phyloP scores from a whole-genome alignment of 2,797 vertebrate species.

The Salmo trutta region DNA sequence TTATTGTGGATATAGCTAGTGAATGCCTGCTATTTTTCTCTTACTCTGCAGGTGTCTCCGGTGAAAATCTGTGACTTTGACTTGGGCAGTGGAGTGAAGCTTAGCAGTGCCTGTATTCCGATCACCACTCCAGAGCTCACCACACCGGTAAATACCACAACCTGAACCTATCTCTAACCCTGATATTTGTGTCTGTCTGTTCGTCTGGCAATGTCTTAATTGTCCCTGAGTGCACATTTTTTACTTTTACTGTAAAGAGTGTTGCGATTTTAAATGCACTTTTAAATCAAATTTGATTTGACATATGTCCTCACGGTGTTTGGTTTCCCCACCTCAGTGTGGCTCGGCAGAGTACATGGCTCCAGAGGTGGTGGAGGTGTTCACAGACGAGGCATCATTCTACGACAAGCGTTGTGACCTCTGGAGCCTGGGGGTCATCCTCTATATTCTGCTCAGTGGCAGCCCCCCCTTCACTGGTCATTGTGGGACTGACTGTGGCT shows the following conservation, averaged over 20 bases:
- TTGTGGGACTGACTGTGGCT: constrained; percentile 93
- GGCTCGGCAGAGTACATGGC: constrained; percentile 98
- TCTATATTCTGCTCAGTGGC: constrained; percentile 95
- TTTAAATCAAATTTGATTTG: no score
- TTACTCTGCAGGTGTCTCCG: constrained; percentile 82
- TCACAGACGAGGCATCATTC: constrained; percentile 96
- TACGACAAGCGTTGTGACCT: constrained; percentile 98
- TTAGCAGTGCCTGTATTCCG: constrained; percentile 92
- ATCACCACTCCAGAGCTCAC: constrained; percentile 97
- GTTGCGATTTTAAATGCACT: no score
- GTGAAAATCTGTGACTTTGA: constrained; percentile 99
- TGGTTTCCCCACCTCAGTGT: constrained; percentile 73
- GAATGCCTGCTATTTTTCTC: background rate
- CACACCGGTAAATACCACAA: constrained; percentile 81
- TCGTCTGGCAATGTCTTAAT: background rate
- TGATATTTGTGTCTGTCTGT: background rate
- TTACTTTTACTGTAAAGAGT: no score
- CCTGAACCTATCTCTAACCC: background rate
- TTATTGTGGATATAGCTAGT: background rate
- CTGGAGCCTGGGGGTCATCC: constrained; percentile 96
- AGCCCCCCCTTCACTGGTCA: constrained; percentile 95
- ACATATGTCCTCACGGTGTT: background rate
- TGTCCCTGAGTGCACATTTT: no score
- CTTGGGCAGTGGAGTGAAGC: constrained; percentile 92
- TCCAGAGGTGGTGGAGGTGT: constrained; percentile 96